These are phyloP conservation scores for Phenganax stokvisi DNA, from an alignment of 92 coral and sea anemone species.

Conservation along the genomic window DNA sequence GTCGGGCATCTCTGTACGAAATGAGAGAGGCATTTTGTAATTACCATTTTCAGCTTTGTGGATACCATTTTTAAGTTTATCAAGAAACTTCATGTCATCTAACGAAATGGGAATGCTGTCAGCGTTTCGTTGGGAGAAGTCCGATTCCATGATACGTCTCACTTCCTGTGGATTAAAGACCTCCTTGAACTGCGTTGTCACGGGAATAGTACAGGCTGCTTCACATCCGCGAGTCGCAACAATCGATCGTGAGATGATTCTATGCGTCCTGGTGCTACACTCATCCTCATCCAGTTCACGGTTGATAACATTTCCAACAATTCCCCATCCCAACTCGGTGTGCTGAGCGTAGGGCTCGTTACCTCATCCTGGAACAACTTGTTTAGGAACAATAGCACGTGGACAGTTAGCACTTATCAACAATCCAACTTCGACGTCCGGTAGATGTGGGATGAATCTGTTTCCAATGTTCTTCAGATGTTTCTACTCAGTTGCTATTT, in stretches of 20 bases:
- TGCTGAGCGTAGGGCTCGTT: constrained; percentile 47
- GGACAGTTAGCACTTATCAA: constrained; percentile 56
- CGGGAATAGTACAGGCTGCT: too few relatives aligned
- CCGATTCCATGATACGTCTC: constrained; percentile 25
- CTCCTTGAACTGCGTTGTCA: neutral
- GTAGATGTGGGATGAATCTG: constrained; percentile 39
- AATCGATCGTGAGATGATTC: too few relatives aligned
- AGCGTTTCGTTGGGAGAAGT: constrained; percentile 23
- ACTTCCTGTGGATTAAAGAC: constrained; percentile 14
- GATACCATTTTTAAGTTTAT: constrained; percentile 28
- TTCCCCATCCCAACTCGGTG: constrained; percentile 56
- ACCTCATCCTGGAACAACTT: constrained; percentile 50
- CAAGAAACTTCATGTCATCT: constrained; percentile 27
- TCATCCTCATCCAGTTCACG: too few relatives aligned
- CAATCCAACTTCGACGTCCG: constrained; percentile 50
- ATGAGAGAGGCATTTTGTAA: constrained; percentile 8
- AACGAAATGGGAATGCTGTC: constrained; percentile 17
- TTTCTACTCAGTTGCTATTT: constrained; percentile 42
- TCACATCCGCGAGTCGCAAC: too few relatives aligned
- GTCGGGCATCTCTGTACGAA: too few relatives aligned
- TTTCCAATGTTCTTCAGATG: constrained; percentile 38
- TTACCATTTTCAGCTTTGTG: constrained; percentile 42
- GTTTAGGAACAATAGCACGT: constrained; percentile 51
- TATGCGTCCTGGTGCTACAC: too few relatives aligned
- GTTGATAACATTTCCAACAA: constrained; percentile 29